These are phyloP conservation scores for Camponotus vicinus DNA, from an alignment of 1,140 invertebrate species.

Conservation along the genomic window DNA sequence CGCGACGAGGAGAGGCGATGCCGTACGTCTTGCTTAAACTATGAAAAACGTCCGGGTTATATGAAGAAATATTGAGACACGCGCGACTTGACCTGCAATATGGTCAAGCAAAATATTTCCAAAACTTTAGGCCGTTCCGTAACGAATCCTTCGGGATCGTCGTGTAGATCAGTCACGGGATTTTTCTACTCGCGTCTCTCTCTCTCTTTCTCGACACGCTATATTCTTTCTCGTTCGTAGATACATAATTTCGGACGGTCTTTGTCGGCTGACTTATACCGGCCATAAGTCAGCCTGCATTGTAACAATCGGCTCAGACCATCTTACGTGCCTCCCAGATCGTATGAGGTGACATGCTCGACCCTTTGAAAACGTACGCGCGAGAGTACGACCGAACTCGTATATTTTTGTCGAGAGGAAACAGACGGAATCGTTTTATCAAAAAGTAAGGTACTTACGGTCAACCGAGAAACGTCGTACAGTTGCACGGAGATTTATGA, in stretches of 20 bases:
- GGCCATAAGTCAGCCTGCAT: slow-evolving; percentile 73
- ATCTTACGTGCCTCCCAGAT: slow-evolving; percentile 63
- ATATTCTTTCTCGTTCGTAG: slow-evolving; percentile 72
- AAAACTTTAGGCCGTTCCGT: slow-evolving; percentile 79
- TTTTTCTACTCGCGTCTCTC: background rate
- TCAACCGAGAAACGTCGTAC: slow-evolving; percentile 23
- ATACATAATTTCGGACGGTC: slow-evolving; percentile 70
- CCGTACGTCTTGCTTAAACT: slow-evolving; percentile 74
- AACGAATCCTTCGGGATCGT: slow-evolving; percentile 75
- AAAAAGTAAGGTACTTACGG: slow-evolving; percentile 36
- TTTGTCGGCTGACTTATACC: slow-evolving; percentile 79
- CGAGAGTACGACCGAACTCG: background rate
- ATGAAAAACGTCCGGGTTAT: slow-evolving; percentile 66
- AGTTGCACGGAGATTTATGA: slow-evolving; percentile 60
- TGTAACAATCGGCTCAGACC: slow-evolving; percentile 63
- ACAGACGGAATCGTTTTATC: slow-evolving; percentile 54
- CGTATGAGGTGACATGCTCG: slow-evolving; percentile 60
- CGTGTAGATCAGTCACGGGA: slow-evolving; percentile 61
- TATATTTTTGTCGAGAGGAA: slow-evolving; percentile 22
- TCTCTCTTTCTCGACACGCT: background rate
- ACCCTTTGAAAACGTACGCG: slow-evolving; percentile 58
- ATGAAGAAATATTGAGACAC: slow-evolving; percentile 80
- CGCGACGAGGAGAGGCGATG: slow-evolving; percentile 26
- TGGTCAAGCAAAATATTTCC: slow-evolving; percentile 80
- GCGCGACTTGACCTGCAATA: slow-evolving; percentile 64